Evolutionary conservation across 2,888 invertebrate species (phyloP).

Genomic region (Aphodius sticticus): DNA sequence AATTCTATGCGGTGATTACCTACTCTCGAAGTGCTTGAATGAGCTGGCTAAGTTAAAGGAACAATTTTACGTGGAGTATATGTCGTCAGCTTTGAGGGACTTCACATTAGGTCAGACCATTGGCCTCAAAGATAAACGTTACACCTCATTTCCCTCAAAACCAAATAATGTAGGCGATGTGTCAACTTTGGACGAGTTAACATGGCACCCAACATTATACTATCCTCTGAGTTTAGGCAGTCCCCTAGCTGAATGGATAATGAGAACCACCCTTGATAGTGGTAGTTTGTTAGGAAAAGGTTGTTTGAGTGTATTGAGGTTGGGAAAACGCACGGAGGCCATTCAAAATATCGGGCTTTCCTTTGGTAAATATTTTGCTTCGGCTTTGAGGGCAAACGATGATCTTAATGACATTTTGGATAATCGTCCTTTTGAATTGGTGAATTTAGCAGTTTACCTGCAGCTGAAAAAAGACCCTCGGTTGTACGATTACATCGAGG

Average conservation of each 20-base stretch:
- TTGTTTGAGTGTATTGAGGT: slow-evolving; percentile 82
- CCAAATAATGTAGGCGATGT: slow-evolving; percentile 40
- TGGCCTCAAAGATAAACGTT: slow-evolving; percentile 82
- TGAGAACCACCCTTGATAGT: slow-evolving; percentile 77
- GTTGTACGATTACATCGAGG: slow-evolving; percentile 29
- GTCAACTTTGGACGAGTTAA: slow-evolving; percentile 47
- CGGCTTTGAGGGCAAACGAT: slow-evolving; percentile 78
- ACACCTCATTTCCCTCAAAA: slow-evolving; percentile 78
- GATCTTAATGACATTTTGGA: slow-evolving; percentile 27
- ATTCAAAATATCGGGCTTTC: slow-evolving; percentile 81
- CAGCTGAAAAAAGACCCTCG: slow-evolving; percentile 23
- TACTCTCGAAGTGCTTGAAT: slow-evolving; percentile 85
- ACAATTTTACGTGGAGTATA: slow-evolving; percentile 83
- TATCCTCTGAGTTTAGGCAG: slow-evolving; percentile 61
- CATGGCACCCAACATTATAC: slow-evolving; percentile 39
- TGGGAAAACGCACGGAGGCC: slow-evolving; percentile 78
- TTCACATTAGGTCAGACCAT: slow-evolving; percentile 88
- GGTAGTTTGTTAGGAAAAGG: slow-evolving; percentile 80
- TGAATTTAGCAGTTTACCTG: slow-evolving; percentile 26
- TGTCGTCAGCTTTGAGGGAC: slow-evolving; percentile 87
- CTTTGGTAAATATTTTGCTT: slow-evolving; percentile 84
- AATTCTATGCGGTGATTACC: slow-evolving; percentile 86
- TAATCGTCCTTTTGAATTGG: slow-evolving; percentile 20
- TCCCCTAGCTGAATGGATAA: slow-evolving; percentile 80
- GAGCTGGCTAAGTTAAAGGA: slow-evolving; percentile 82